Evolutionary conservation across 2,888 invertebrate genomes (phyloP).

Genomic region (Zygothrica quintamaculata): DNA sequence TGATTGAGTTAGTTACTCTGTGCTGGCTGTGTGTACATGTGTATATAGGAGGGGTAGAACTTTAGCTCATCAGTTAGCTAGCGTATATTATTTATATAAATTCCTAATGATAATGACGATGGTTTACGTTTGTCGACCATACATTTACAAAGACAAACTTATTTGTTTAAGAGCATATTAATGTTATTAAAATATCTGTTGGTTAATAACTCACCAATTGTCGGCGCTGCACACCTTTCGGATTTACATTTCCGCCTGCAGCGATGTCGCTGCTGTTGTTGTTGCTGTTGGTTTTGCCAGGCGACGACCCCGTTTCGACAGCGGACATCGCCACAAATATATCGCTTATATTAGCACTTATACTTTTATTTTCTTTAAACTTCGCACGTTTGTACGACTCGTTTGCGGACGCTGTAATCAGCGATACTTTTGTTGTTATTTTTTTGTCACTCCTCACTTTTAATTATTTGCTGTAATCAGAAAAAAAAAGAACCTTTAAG

Average conservation of each 20-base stretch:
- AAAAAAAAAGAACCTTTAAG: slow-evolving; percentile 39
- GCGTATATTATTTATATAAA: slow-evolving; percentile 73
- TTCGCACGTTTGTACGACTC: slow-evolving; percentile 19
- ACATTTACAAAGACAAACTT: slow-evolving; percentile 40
- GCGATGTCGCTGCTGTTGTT: slow-evolving; percentile 40
- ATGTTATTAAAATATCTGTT: slow-evolving; percentile 12
- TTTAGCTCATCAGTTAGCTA: slow-evolving; percentile 41
- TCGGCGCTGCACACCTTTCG: slow-evolving; percentile 82
- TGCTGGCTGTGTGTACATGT: slow-evolving; percentile 5
- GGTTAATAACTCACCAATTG: slow-evolving; percentile 83
- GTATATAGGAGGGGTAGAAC: slow-evolving; percentile 24
- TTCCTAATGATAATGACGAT: slow-evolving; percentile 62
- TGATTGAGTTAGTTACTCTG: slow-evolving; percentile 18
- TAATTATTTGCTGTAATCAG: slow-evolving; percentile 59
- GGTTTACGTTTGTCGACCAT: slow-evolving; percentile 62
- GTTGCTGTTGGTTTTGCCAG: slow-evolving; percentile 77
- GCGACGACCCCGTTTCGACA: slow-evolving; percentile 84
- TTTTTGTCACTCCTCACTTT: slow-evolving; percentile 46
- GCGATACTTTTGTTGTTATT: slow-evolving; percentile 19
- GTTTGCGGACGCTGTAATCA: slow-evolving; percentile 39
- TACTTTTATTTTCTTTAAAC: slow-evolving; percentile 25
- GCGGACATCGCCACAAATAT: slow-evolving; percentile 81
- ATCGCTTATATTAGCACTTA: slow-evolving; percentile 52
- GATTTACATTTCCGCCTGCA: slow-evolving; percentile 63
- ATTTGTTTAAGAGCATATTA: slow-evolving; percentile 51